Conservation (phyloP, 2,113 vertebrate genomes). For the Pteronura brasiliensis region DNA sequence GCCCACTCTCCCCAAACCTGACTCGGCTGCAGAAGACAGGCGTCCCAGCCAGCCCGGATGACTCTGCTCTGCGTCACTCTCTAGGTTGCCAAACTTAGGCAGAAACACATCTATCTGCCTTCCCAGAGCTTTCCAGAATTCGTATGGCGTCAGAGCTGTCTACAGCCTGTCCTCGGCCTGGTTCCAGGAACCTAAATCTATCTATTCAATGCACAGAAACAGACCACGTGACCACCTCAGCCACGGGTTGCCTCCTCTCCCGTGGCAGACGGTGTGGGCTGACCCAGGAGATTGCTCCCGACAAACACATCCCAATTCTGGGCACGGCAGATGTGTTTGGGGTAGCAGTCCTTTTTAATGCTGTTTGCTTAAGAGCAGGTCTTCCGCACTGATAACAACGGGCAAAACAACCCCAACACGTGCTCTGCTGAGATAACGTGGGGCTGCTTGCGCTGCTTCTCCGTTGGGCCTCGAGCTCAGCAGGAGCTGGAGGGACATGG, state of each 20-base stretch:
- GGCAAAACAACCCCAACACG: not conserved
- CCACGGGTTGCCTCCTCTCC: not conserved
- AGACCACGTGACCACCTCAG: not conserved
- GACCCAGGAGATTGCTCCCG: not conserved
- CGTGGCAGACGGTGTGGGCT: not conserved
- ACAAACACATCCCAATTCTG: not conserved
- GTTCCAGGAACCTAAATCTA: not conserved
- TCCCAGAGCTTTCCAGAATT: not conserved
- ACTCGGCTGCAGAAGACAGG: not conserved
- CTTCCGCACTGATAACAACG: not conserved
- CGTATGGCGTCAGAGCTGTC: not conserved
- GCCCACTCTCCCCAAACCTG: not conserved
- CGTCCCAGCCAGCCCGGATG: conserved; percentile 21
- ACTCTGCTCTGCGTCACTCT: conserved; percentile 33
- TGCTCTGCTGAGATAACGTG: conserved; percentile 54
- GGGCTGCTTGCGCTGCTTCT: not conserved
- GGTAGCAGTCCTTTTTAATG: not conserved
- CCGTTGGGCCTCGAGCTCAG: not conserved
- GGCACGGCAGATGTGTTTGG: not conserved
- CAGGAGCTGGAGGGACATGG: not conserved
- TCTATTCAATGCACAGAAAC: not conserved
- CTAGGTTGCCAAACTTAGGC: not conserved
- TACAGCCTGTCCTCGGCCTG: not conserved
- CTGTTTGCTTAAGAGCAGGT: not conserved
- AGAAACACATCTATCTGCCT: conserved; percentile 6